Conservation (phyloP, 1,140 invertebrate genomes). For the Pachyrhynchus sulphureomaculatus region DNA sequence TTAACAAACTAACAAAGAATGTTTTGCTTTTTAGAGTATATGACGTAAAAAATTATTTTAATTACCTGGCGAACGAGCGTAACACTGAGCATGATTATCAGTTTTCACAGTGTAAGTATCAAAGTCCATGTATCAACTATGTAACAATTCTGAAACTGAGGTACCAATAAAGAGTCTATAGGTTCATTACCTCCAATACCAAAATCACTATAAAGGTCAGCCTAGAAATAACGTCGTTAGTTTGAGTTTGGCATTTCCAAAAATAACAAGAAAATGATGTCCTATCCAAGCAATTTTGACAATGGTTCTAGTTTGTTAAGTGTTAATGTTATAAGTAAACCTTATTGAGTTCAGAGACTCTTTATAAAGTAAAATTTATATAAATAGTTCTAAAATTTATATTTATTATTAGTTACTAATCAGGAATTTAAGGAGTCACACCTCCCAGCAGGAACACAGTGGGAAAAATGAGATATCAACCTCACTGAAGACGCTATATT, state of each 20-base stretch:
- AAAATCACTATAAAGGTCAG: conserved; percentile 26
- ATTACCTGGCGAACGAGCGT: conserved; percentile 34
- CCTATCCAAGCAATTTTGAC: background rate
- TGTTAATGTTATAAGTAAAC: no score
- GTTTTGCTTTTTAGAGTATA: no score
- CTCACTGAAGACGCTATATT: no score
- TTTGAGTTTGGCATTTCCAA: background rate
- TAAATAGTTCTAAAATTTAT: no score
- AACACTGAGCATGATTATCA: conserved; percentile 29
- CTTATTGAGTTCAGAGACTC: no score
- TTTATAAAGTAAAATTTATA: no score
- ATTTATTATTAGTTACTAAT: no score
- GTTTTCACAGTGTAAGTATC: conserved; percentile 27
- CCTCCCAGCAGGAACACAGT: no score
- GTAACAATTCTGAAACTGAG: conserved; percentile 27
- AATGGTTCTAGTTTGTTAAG: background rate
- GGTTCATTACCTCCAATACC: conserved; percentile 32
- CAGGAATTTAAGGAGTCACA: no score
- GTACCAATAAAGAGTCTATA: conserved; percentile 1
- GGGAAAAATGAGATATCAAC: no score
- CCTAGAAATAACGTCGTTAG: background rate
- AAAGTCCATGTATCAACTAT: conserved; percentile 15
- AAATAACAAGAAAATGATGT: background rate
- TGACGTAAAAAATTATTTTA: no score
- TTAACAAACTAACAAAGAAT: no score